Conservation (phyloP, 2,888 invertebrate species). For the Drosophila borealis region DNA sequence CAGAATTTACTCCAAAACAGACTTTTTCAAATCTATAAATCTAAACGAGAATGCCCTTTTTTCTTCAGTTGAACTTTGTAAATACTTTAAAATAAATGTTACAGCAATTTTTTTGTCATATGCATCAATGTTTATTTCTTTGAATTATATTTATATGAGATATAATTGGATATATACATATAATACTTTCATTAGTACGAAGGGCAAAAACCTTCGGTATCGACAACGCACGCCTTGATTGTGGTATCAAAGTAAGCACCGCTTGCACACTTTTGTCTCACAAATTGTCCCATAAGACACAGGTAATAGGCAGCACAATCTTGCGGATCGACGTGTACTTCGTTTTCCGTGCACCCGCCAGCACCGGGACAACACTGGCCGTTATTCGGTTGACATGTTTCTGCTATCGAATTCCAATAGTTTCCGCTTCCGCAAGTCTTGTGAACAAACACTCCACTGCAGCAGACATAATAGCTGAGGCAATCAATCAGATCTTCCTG, state of each 20-base stretch:
- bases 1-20: not conserved
- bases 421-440: conserved; percentile 30
- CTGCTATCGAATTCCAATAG: conserved; percentile 22
- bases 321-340: conserved; percentile 24
- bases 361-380: conserved; percentile 22
- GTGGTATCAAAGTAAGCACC: conserved; percentile 21
- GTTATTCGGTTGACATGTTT: conserved; percentile 17
- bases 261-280: conserved; percentile 9
- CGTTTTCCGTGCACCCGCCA: conserved; percentile 32
- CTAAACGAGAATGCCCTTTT: too few relatives aligned
- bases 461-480: conserved; percentile 45
- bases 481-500: conserved; percentile 36
- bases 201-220: conserved; percentile 23
- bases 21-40: too few relatives aligned
- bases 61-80: too few relatives aligned
- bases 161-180: not conserved
- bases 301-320: conserved; percentile 47
- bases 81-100: too few relatives aligned
- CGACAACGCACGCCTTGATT: conserved; percentile 15
- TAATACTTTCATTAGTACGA: not conserved
- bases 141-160: too few relatives aligned
- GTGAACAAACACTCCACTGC: conserved; percentile 35
- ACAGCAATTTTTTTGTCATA: too few relatives aligned
- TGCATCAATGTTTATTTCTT: too few relatives aligned
- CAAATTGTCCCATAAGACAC: conserved; percentile 26